Evolutionary conservation across 2,113 vertebrate species (phyloP), one percentile per base, ranked within the genome.

Genomic region (Phasianus colchicus): DNA sequence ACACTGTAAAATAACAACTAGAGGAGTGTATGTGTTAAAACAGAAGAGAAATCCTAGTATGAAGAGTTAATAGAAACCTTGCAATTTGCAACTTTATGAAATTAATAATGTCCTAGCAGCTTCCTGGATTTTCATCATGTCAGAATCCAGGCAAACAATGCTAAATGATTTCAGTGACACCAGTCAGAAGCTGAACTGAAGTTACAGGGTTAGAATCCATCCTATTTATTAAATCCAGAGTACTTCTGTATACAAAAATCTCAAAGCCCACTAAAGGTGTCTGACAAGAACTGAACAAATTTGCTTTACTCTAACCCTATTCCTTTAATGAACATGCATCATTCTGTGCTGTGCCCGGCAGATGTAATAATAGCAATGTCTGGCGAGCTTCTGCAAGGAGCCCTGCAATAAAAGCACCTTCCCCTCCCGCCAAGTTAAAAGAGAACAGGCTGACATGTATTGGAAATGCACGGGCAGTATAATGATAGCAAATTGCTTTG

Each of bases 401-500:
- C 83, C 90, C 93, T 87, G 83, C 60, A 94, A 95, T 96, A 95
- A 96, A 94, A 94, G 90, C 94, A 96, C 95, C 94, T 95, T 96
- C 82, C 94, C 92, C 94, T 96, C 94, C 94, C 27, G 82, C 94
- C 91, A 92, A 96, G 96, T 96, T 96, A 96, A 96, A 97, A 96
- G 94, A 96, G 96, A 96, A 64, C 90, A 96, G 90, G 91, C 96
- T 97, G 97, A 97, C 96, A 97, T 78, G 88, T 83, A 96, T 97
- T 97, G 93, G 91, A 95, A 97, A 96, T 97, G 96, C 96, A 95
- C 48, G n/a, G 95, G 95, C 94, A 84, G 93, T 91, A 89, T 97
- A 97, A 97, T 97, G 97, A 96, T 93, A 96, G 96, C 94, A 97
- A 97, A 97, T 97, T 97, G 93, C 94, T 95, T 76, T 90, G 95